Evolutionary conservation across 2,888 invertebrate genomes (phyloP).

Genomic region (Digitonthophagus gazella): DNA sequence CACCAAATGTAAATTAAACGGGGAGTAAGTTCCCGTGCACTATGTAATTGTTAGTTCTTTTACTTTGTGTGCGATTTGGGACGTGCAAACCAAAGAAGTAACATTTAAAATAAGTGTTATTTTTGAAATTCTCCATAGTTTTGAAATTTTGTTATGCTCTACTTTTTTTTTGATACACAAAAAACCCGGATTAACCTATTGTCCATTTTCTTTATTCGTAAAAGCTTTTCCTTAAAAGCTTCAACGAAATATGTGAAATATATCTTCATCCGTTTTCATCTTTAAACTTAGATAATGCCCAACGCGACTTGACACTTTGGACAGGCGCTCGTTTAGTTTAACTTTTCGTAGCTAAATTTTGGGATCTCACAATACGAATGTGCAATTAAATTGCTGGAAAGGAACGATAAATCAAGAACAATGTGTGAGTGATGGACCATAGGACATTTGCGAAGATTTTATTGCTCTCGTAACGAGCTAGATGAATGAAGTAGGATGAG

Average conservation of each 20-base stretch:
- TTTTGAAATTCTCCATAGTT: no score
- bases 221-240: no score
- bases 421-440: neutral
- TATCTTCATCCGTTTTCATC: no score
- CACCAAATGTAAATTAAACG: neutral
- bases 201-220: no score
- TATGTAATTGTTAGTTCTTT: neutral
- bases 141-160: no score
- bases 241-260: no score
- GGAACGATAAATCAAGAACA: neutral
- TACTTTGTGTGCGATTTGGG: no score
- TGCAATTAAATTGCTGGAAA: neutral
- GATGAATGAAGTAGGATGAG: neutral
- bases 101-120: neutral
- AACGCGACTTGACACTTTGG: neutral
- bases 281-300: no score
- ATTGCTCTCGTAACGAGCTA: neutral
- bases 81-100: neutral
- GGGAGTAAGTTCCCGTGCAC: neutral
- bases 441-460: neutral
- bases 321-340: neutral
- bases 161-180: no score
- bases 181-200: no score
- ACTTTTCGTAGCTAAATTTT: neutral
- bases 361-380: neutral